These are phyloP conservation scores for Lagodon rhomboides DNA, from an alignment of 2,797 vertebrate species.

Conservation along the genomic window DNA sequence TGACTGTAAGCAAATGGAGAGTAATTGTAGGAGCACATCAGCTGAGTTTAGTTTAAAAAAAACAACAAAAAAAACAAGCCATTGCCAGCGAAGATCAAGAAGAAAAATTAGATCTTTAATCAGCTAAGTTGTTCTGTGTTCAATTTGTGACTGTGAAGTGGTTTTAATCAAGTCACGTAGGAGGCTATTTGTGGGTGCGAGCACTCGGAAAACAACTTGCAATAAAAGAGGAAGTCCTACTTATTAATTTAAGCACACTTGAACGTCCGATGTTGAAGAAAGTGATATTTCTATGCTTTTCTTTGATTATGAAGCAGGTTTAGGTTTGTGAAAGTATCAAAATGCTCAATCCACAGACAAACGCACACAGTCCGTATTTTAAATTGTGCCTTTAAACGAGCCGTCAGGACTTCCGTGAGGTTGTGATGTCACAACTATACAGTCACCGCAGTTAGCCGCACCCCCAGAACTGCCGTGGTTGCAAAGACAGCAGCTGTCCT, in stretches of 20 bases:
- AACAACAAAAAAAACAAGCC: neutral
- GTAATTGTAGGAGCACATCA: neutral
- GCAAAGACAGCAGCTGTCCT: too few relatives aligned
- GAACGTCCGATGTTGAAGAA: too few relatives aligned
- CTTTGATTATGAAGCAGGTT: too few relatives aligned
- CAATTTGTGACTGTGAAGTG: neutral
- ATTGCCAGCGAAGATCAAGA: neutral
- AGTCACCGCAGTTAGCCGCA: too few relatives aligned
- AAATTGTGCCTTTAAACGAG: too few relatives aligned
- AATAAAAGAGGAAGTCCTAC: constrained; percentile 3
- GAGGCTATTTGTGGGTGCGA: neutral
- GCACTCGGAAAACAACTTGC: neutral
- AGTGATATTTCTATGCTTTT: too few relatives aligned
- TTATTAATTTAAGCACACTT: neutral
- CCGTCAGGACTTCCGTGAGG: too few relatives aligned
- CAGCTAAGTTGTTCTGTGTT: neutral
- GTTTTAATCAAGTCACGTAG: constrained; percentile 27
- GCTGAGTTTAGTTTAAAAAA: neutral
- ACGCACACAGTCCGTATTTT: too few relatives aligned
- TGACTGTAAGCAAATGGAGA: neutral
- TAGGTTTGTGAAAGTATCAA: too few relatives aligned
- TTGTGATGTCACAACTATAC: too few relatives aligned
- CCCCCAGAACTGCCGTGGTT: too few relatives aligned
- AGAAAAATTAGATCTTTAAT: neutral
- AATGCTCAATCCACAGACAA: too few relatives aligned